phyloP scores from a whole-genome alignment of 2,888 invertebrate genomes.

The Clanis bilineata region DNA sequence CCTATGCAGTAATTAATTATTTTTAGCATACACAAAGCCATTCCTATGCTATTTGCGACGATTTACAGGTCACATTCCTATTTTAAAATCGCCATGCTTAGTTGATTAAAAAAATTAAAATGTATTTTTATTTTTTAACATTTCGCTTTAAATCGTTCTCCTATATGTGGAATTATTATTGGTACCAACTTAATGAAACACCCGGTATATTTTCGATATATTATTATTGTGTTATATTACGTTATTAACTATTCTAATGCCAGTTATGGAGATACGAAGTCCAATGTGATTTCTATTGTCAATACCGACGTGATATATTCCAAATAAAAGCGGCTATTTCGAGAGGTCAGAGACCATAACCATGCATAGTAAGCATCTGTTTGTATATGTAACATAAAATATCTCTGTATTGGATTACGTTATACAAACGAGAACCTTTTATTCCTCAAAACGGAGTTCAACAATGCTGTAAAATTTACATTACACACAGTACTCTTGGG shows the following conservation, averaged over 20 bases:
- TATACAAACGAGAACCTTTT: slow-evolving; percentile 33
- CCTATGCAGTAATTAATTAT: no score
- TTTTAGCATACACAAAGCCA: no score
- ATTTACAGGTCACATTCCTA: no score
- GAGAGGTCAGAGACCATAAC: slow-evolving; percentile 13
- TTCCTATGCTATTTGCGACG: no score
- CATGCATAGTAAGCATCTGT: slow-evolving; percentile 15
- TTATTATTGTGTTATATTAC: neutral
- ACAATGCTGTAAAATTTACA: slow-evolving; percentile 41
- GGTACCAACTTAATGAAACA: no score
- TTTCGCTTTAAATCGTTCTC: no score
- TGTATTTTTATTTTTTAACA: no score
- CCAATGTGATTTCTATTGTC: slow-evolving; percentile 7
- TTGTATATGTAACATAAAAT: slow-evolving; percentile 16
- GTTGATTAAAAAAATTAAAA: no score
- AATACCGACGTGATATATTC: slow-evolving; percentile 6
- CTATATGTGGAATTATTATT: no score
- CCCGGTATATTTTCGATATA: neutral
- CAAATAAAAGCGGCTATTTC: slow-evolving; percentile 1
- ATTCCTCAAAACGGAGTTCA: slow-evolving; percentile 31
- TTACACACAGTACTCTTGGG: slow-evolving; percentile 39
- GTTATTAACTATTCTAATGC: neutral
- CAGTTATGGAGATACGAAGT: neutral
- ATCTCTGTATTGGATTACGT: slow-evolving; percentile 25
- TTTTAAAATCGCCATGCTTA: no score